A percentile compares a stretch with the other conserved stretches of the same genome.
Conservation (phyloP, 2,113 vertebrate species). For the Callipepla squamata region DNA sequence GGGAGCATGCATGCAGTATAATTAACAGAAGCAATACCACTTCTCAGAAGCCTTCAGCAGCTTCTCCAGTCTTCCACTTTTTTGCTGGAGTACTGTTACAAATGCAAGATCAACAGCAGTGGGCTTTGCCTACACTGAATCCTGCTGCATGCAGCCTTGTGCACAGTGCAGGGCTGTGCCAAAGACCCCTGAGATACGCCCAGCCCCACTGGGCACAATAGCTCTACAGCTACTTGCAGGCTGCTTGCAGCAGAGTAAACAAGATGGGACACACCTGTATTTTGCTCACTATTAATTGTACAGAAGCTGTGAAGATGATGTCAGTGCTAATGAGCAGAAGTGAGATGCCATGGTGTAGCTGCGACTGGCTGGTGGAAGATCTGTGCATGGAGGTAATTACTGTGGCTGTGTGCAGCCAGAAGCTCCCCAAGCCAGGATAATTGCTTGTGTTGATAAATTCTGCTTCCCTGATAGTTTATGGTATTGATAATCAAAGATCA, state of each 20-base stretch:
- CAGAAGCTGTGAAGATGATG: background rate
- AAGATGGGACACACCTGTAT: background rate
- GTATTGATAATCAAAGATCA: background rate
- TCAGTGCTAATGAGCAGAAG: background rate
- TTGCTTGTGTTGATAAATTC: background rate
- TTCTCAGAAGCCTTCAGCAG: slow-evolving; percentile 2
- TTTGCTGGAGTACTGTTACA: background rate
- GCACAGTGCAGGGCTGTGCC: accelerated
- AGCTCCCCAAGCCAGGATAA: background rate
- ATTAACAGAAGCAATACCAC: background rate
- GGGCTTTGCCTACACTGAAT: accelerated
- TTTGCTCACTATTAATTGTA: background rate
- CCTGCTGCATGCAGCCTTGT: background rate
- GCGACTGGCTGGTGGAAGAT: background rate
- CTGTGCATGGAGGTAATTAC: background rate
- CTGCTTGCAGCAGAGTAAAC: background rate
- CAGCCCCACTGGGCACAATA: too few relatives aligned
- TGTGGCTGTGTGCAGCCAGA: background rate
- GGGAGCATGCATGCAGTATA: background rate
- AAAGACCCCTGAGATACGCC: too few relatives aligned
- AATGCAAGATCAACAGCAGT: accelerated
- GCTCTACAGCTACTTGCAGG: background rate
- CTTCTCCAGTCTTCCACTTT: background rate
- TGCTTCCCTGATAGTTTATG: background rate
- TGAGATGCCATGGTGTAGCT: background rate